Evolutionary conservation across 2,797 vertebrate species (phyloP).

Genomic region (Cynodonichthys magdalenae): DNA sequence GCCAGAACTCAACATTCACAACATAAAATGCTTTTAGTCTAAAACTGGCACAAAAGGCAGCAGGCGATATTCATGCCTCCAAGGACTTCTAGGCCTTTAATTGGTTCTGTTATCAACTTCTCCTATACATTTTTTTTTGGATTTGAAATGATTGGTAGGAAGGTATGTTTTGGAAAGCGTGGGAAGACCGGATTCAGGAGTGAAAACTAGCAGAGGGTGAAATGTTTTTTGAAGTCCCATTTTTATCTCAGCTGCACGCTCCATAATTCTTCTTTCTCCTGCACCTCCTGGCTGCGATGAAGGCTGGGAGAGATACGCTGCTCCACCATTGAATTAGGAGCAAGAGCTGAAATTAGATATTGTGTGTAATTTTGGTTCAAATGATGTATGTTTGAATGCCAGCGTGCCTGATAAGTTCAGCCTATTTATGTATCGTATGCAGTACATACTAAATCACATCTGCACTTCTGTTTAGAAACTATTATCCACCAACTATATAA

Average conservation of each 20-base stretch:
- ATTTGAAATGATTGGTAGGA: slow-evolving; percentile 55
- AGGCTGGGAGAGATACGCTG: slow-evolving; percentile 20
- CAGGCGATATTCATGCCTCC: too few species aligned
- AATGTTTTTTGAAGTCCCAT: slow-evolving; percentile 65
- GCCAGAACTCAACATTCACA: neutral
- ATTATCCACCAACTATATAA: neutral
- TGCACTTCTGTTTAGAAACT: neutral
- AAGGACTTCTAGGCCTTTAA: too few species aligned
- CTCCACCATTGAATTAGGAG: slow-evolving; percentile 39
- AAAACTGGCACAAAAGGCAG: too few species aligned
- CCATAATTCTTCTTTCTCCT: slow-evolving; percentile 41
- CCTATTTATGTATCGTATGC: neutral
- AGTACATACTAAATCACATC: neutral
- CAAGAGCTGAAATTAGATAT: slow-evolving; percentile 30
- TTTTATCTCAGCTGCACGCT: slow-evolving; percentile 62
- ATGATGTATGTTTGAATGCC: slow-evolving; percentile 1
- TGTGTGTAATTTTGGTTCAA: slow-evolving; percentile 27
- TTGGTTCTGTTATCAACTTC: slow-evolving; percentile 2
- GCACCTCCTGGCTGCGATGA: slow-evolving; percentile 21
- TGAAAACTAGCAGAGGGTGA: slow-evolving; percentile 63
- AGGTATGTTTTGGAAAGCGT: slow-evolving; percentile 62
- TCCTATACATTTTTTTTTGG: slow-evolving; percentile 29
- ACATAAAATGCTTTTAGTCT: neutral
- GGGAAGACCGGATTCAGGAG: slow-evolving; percentile 63
- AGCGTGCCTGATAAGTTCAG: neutral